Percentiles rank a stretch among this genome's conserved stretches.
Conservation (phyloP, 2,113 vertebrate genomes). For the Rhombomys opimus region DNA sequence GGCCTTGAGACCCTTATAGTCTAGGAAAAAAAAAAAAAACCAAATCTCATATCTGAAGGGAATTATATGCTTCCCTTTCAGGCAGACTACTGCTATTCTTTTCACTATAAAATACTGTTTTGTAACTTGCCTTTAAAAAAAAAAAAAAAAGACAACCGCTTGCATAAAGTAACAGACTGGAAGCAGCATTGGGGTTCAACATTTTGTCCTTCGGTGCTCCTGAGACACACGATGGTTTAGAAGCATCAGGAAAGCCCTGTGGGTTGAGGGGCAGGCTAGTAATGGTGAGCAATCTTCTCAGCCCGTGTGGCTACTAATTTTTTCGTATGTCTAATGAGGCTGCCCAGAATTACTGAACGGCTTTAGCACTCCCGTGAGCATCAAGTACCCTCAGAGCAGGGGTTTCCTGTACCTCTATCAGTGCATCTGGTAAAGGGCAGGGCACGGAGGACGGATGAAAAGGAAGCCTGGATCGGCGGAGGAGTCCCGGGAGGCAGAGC, state of each 20-base stretch:
- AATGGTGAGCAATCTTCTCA: neutral
- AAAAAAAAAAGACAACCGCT: neutral
- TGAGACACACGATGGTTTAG: fast-evolving
- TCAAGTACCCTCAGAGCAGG: neutral
- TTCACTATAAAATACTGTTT: too few relatives aligned
- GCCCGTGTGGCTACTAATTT: neutral
- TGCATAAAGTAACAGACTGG: neutral
- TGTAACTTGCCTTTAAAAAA: too few relatives aligned
- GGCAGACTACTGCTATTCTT: too few relatives aligned
- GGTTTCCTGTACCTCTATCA: neutral
- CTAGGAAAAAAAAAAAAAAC: too few relatives aligned
- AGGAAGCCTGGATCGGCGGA: neutral
- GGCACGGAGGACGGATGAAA: neutral
- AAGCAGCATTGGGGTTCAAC: neutral
- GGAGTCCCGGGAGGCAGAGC: neutral
- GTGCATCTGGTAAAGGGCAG: neutral
- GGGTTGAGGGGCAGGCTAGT: neutral
- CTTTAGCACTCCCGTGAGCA: neutral
- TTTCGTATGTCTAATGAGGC: neutral
- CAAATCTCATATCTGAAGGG: too few relatives aligned
- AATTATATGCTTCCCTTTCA: too few relatives aligned
- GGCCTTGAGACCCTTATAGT: too few relatives aligned
- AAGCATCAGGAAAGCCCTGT: neutral
- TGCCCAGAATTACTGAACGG: neutral
- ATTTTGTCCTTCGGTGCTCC: neutral